Conservation (phyloP, 2,797 vertebrate genomes). For the Periparus ater region DNA sequence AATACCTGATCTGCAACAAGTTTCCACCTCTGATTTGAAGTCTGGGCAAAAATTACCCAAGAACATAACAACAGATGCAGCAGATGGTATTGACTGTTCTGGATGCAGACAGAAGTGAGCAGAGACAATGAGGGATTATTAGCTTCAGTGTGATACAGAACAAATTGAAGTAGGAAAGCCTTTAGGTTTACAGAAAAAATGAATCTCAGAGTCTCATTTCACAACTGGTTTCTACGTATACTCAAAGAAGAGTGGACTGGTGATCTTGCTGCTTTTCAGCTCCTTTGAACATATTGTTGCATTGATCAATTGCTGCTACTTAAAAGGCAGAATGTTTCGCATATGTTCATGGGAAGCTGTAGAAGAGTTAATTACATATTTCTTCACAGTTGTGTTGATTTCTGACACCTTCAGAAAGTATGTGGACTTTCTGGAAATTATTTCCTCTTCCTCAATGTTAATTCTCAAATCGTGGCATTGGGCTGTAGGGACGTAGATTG, state of each 20-base stretch:
- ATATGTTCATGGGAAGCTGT: neutral
- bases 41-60: neutral
- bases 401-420: neutral
- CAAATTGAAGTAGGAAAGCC: neutral
- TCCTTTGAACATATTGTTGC: neutral
- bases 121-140: neutral
- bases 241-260: neutral
- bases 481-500: neutral
- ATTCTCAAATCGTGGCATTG: neutral
- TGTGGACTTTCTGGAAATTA: neutral
- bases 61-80: neutral
- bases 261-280: neutral
- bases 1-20: neutral
- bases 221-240: neutral
- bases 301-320: neutral
- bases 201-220: neutral
- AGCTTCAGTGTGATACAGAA: neutral
- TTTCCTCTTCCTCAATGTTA: neutral
- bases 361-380: neutral
- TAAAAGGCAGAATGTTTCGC: neutral
- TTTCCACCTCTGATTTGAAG: neutral
- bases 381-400: neutral
- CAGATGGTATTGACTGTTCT: neutral
- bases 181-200: neutral
- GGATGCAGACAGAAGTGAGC: neutral